Evolutionary conservation across 2,113 vertebrate genomes (phyloP), one percentile per base, ranked within the genome.

Genomic region (Camelus bactrianus): DNA sequence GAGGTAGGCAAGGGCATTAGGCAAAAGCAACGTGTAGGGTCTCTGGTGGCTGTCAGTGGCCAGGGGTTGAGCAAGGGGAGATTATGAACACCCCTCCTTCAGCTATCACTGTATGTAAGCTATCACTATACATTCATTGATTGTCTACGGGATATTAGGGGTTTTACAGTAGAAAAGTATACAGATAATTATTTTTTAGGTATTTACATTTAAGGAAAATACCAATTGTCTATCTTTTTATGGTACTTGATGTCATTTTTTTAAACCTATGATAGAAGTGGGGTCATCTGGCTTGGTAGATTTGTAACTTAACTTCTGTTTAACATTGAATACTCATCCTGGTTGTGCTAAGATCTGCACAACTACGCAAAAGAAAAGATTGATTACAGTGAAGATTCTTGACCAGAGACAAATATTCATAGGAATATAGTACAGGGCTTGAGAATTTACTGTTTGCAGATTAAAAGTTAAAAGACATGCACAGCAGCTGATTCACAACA

Each of bases 201-300:
- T 83, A 89, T 62, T 83, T 26, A 70, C 46, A 84, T 56, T 84
- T 81, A 67, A 92, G 46, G 16, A 46, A 88, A 89, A 80, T 86
- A 35, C 15, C 72, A 54, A 42, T n/a, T 76, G 12, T 50, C 38
- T 50, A 52, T 75, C 26, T 70, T 75, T 72, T 88, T 69, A 17
- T 46, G 38, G 70, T 50, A 62, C 50, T 87, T 58, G 50, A 87
- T 35, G n/a, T 64, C 38, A 48, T 62, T 89, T 89, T 77, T 85
- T 54, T n/a, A 62, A 97, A 90, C 16, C 14, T 81, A 7, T 72
- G 20, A 50, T 50, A 72, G 67, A 93, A 86, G 30, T 56, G 20
- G 62, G 38, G 20, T 70, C 62, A 83, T 24, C 42, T 52, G 32
- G 42, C 60, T 62, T 84, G 67, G 35, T 58, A 83, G 13, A 80